Base-by-base conservation (phyloP, 1,140 invertebrate species). In the Danaus melanippus region DNA sequence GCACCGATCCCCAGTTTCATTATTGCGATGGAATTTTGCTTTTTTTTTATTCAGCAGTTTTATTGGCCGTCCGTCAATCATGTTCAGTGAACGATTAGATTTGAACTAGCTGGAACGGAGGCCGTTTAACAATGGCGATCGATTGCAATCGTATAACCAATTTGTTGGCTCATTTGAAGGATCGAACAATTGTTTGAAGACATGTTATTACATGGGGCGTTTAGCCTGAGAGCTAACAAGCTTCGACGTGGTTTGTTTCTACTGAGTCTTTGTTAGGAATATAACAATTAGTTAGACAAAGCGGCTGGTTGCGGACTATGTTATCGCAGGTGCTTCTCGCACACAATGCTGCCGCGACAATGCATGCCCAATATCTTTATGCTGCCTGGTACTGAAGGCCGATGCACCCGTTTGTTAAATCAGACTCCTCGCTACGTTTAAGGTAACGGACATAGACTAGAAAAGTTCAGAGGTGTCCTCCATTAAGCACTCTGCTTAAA, bases 231-330 rank as follows among this genome's bases (percentile, higher is more conserved):
- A 69, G 73, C 71, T 78, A 78, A 76, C 74, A 64, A 77, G 73
- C 69, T 56, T 52, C 63, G 57, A 61, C 62, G 65, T 65, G 56
- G 64, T 76, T 75, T 76, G 79, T 82, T 82, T 79, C 71, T 62
- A 58, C 55, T 11, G 42, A 64, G 66, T 74, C 76, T 79, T 77
- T 79, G 79, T 82, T 74, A 58, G 60, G 69, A 71, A 71, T 81
- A 76, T 76, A 82, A 85, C 82, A 85, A 85, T 84, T 86, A 86
- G 76, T 60, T 59, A 77, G 69, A 83, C 78, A 85, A 82, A 69
- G 72, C 69, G 71, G 65, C 60, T 66, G 76, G 72, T 66, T 70
- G 64, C 61, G 73, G 68, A 66, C 67, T 66, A 54, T 65, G 71
- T 74, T 82, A 84, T 82, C 82, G 72, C 65, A 58, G 68, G 58